phyloP scores from a whole-genome alignment of 2,113 vertebrate species.

The Phyllopteryx taeniolatus region DNA sequence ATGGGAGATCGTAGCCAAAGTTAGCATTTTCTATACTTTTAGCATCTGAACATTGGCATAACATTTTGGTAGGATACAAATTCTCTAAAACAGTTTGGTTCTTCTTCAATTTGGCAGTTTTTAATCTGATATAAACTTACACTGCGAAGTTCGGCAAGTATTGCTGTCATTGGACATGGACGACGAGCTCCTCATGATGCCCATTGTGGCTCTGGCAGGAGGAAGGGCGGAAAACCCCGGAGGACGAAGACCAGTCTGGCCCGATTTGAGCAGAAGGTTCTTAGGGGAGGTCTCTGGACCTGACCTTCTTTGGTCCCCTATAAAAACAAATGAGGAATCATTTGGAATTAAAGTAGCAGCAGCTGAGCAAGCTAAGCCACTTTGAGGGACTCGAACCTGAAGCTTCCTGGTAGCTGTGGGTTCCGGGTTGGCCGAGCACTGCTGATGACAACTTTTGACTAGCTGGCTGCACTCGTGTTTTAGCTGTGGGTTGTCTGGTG shows the following conservation, averaged over 20 bases:
- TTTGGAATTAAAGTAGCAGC: background rate
- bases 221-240: constrained; percentile 87
- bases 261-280: constrained; percentile 80
- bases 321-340: constrained; percentile 7
- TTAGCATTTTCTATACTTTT: background rate
- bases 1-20: background rate
- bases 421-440: constrained; percentile 45
- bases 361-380: background rate
- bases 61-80: background rate
- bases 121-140: constrained; percentile 73
- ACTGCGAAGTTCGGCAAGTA: constrained; percentile 67
- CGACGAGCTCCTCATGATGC: constrained; percentile 85
- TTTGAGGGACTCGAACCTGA: constrained; percentile 73
- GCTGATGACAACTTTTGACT: constrained; percentile 77
- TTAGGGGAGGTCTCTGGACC: constrained; percentile 73
- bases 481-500: constrained; percentile 82
- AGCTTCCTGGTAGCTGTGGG: constrained; percentile 69
- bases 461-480: constrained; percentile 79
- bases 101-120: background rate
- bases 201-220: constrained; percentile 80
- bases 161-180: constrained; percentile 86
- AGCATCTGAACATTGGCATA: no score
- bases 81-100: background rate
- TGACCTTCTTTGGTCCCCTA: constrained; percentile 79
- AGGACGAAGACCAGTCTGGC: constrained; percentile 86